Percentiles rank a stretch among this genome's conserved stretches.
These are phyloP conservation scores for Sinocyclocheilus rhinocerous DNA, from an alignment of 2,113 vertebrate species.

Conservation along the genomic window DNA sequence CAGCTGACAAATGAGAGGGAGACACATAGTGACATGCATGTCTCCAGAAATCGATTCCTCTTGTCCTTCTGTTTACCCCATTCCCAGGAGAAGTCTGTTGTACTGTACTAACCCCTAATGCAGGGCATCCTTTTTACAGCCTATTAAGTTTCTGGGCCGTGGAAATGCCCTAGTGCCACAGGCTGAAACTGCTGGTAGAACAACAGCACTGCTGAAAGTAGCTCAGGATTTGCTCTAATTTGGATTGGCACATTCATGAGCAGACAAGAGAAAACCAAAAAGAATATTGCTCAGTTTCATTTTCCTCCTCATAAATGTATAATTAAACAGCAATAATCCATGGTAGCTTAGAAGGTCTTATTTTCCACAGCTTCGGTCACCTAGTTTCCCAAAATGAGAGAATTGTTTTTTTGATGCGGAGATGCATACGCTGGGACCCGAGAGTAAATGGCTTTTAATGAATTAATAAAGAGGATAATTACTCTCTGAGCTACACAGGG, in stretches of 20 bases:
- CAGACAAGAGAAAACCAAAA: not conserved
- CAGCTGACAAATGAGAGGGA: constrained; percentile 46
- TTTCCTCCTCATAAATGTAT: not conserved
- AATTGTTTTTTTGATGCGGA: not conserved
- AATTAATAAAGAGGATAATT: constrained; percentile 66
- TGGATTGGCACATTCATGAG: not conserved
- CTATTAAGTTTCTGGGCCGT: not conserved
- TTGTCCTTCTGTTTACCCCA: constrained; percentile 10
- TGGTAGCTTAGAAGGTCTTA: no score
- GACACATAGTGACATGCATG: constrained; percentile 35
- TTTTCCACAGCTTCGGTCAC: not conserved
- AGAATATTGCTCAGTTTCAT: not conserved
- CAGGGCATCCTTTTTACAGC: constrained; percentile 3
- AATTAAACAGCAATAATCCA: not conserved
- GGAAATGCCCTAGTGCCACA: constrained; percentile 13
- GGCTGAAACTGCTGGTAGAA: not conserved
- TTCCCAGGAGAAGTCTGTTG: constrained; percentile 34
- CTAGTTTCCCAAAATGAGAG: constrained; percentile 21
- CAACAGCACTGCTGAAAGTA: not conserved
- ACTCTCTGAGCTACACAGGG: constrained; percentile 57
- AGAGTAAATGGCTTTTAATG: constrained; percentile 47
- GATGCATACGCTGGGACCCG: constrained; percentile 28
- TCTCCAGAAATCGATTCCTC: constrained; percentile 34
- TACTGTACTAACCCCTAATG: constrained; percentile 1
- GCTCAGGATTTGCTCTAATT: not conserved